phyloP scores from a whole-genome alignment of 2,797 vertebrate species.

The Poecilia gillii region DNA sequence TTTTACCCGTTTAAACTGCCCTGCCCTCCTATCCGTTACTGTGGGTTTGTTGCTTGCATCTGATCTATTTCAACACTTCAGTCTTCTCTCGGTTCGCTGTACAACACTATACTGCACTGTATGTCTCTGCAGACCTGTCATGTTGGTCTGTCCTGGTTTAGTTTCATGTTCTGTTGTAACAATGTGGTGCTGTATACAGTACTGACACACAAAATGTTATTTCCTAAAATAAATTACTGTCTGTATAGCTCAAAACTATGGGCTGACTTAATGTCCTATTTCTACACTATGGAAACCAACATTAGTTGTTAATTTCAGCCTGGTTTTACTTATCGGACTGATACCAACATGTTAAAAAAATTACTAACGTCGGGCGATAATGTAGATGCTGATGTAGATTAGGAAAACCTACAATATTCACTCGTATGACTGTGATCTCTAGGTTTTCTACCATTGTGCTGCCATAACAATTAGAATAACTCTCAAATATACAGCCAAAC shows the following conservation, averaged over 20 bases:
- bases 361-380: too few relatives aligned
- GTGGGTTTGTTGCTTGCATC: constrained; percentile 86
- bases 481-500: too few relatives aligned
- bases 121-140: constrained; percentile 81
- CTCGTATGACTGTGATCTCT: too few relatives aligned
- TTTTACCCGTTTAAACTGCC: constrained; percentile 74
- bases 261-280: background rate
- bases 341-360: too few relatives aligned
- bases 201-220: constrained; percentile 20
- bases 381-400: too few relatives aligned
- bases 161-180: constrained; percentile 70
- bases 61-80: constrained; percentile 75
- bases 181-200: constrained; percentile 36
- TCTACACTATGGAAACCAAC: too few relatives aligned
- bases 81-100: constrained; percentile 68
- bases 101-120: constrained; percentile 70
- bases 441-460: too few relatives aligned
- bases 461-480: too few relatives aligned
- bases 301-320: too few relatives aligned
- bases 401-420: too few relatives aligned
- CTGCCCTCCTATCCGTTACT: constrained; percentile 60
- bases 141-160: constrained; percentile 81
- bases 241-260: constrained; percentile 6
- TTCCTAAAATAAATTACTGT: constrained; percentile 8
- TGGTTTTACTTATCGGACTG: too few relatives aligned